Evolutionary conservation across 2,888 invertebrate genomes (phyloP).

Genomic region (Stegophylla sp.): DNA sequence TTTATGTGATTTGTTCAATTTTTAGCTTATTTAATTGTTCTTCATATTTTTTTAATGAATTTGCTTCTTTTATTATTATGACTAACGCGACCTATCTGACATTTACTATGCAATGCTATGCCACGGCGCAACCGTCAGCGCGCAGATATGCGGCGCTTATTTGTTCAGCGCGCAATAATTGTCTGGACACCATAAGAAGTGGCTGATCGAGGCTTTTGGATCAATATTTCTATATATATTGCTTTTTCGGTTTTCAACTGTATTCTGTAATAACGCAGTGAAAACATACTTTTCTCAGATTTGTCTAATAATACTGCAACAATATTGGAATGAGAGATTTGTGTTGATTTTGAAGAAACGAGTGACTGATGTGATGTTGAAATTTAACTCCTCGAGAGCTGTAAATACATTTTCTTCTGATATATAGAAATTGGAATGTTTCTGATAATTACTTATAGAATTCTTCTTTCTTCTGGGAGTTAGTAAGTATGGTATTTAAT

Average conservation of each 20-base stretch:
- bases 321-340: neutral
- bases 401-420: conserved; percentile 8
- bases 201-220: too few species aligned
- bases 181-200: too few species aligned
- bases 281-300: conserved; percentile 15
- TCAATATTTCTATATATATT: too few species aligned
- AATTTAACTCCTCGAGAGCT: neutral
- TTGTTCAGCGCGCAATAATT: too few species aligned
- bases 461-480: conserved; percentile 24
- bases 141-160: too few species aligned
- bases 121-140: too few species aligned
- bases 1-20: too few species aligned
- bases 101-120: too few species aligned
- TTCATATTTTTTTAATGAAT: too few species aligned
- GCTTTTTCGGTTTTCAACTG: conserved; percentile 2
- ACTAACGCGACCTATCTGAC: too few species aligned
- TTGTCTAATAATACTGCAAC: conserved; percentile 1
- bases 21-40: too few species aligned
- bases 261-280: conserved; percentile 5
- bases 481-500: conserved; percentile 15
- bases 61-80: too few species aligned
- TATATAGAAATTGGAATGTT: conserved; percentile 7
- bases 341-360: conserved; percentile 2
- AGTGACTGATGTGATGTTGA: neutral
- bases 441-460: conserved; percentile 26